Percentiles rank a stretch among this genome's conserved stretches.
Evolutionary conservation across 2,797 vertebrate genomes (phyloP).

Genomic region (Myotis myotis): DNA sequence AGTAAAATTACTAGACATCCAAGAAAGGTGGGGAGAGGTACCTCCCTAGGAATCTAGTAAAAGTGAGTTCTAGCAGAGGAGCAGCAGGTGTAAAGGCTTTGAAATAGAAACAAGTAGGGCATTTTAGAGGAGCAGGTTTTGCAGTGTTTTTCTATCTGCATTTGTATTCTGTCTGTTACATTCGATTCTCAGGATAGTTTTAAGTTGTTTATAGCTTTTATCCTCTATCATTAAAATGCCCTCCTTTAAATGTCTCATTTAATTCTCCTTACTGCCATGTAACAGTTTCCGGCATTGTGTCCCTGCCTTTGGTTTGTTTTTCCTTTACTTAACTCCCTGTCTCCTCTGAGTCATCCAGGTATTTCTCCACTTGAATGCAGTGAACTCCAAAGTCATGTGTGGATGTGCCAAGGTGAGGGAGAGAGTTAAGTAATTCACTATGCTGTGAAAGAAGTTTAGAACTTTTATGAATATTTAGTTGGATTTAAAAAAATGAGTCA

Average conservation of each 20-base stretch:
- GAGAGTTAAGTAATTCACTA: neutral
- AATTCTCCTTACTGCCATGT: neutral
- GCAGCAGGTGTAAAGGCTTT: neutral
- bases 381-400: neutral
- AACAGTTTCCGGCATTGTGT: neutral
- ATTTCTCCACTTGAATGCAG: neutral
- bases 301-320: neutral
- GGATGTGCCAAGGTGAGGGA: neutral
- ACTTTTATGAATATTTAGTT: neutral
- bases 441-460: neutral
- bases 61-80: neutral
- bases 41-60: neutral
- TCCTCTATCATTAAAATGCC: neutral
- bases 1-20: neutral
- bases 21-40: too few species aligned
- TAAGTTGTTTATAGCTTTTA: neutral
- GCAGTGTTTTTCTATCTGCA: neutral
- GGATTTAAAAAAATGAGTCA: neutral
- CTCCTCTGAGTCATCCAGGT: neutral
- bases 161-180: neutral
- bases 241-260: neutral
- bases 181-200: neutral
- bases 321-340: neutral
- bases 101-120: neutral
- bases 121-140: neutral